Percentiles rank a stretch among this genome's conserved stretches.
phyloP scores from a whole-genome alignment of 2,797 vertebrate species.

The Melanitta fusca region DNA sequence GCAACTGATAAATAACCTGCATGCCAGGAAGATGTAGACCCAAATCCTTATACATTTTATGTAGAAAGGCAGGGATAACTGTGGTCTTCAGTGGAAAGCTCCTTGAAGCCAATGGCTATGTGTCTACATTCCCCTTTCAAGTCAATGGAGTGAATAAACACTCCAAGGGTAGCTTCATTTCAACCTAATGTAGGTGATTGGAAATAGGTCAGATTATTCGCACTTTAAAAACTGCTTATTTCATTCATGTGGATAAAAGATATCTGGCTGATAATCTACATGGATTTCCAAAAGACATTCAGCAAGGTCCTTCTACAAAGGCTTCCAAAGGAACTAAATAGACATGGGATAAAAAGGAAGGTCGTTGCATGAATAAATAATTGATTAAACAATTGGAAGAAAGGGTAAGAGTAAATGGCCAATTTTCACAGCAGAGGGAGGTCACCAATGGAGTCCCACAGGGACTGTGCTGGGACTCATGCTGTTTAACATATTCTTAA shows the following conservation, averaged over 20 bases:
- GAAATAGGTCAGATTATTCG: conserved; percentile 44
- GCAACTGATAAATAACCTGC: neutral
- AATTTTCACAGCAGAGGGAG: conserved; percentile 26
- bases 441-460: conserved; percentile 2
- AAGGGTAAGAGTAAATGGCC: conserved; percentile 10
- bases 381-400: conserved; percentile 37
- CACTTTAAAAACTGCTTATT: conserved; percentile 5
- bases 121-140: neutral
- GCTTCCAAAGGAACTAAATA: neutral
- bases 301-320: neutral
- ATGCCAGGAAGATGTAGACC: neutral
- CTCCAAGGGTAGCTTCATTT: neutral
- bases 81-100: neutral
- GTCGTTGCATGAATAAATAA: conserved; percentile 46
- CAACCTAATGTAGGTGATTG: neutral
- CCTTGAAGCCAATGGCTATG: neutral
- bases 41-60: neutral
- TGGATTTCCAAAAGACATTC: conserved; percentile 6
- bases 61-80: neutral
- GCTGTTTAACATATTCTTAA: conserved; percentile 9
- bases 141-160: neutral
- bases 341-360: conserved; percentile 11
- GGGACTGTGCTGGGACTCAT: neutral
- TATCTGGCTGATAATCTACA: neutral
- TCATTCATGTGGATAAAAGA: conserved; percentile 20